Evolutionary conservation across 1,140 invertebrate genomes (phyloP), one percentile per base, ranked within the genome.

Genomic region (Habropoda laboriosa): DNA sequence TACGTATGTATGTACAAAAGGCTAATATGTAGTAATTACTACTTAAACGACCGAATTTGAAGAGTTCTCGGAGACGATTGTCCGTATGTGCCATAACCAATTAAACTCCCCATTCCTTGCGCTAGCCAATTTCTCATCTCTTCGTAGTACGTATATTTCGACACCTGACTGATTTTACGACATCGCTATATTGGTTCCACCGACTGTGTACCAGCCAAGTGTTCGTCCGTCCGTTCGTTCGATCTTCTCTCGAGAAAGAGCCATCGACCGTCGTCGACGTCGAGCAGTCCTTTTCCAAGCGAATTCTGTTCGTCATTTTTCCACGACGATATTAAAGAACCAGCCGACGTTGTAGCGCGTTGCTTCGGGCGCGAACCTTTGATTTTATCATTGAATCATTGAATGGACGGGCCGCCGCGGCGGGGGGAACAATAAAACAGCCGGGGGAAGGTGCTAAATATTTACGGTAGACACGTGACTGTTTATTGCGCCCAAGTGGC

Each of bases 381-480:
- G 68, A 79, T 79, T 72, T 79, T 72, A 72, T 79, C 67, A 71
- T 79, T 72, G 68, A 79, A 72, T 79, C 68, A 71, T 63, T 53
- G 76, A 79, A 76, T 76, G 74, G 74, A 68, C 63, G 38, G 35
- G 35, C 72, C 38, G 49, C 49, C 27, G 45, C 16, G 21, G 40
- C 16, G n/a, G n/a, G 1, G 51, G 3, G 53, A 70, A 77, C 63
- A 83, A 84, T 84, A 84, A 84, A 84, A 70, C 64, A 85, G 81
- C 49, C 70, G 32, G 40, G 21, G 76, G 40, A 78, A 86, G 82
- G 79, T 74, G 79, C 42, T 86, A 85, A 86, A 84, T 75, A 60
- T 70, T 85, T 85, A 67, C 64, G 64, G 74, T 63, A 27, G 63
- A 81, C 81, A 86, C 79, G 79, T 76, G 55, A 85, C 67, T 74